Conservation (phyloP, 2,888 invertebrate species). For the Conchocele bisecta region DNA sequence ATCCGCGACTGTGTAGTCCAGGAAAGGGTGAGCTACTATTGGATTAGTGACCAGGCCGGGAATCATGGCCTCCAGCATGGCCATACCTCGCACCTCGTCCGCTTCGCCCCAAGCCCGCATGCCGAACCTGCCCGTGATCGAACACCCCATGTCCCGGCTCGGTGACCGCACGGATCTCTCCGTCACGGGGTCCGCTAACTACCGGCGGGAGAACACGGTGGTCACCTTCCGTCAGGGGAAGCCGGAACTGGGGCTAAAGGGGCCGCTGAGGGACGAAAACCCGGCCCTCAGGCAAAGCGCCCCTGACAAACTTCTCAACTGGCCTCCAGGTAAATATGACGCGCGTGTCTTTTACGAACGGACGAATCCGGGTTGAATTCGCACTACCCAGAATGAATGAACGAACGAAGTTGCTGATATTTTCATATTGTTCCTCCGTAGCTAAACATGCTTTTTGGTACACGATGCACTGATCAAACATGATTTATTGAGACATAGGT, state of each 20-base stretch:
- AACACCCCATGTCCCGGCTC: constrained; percentile 64
- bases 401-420: no score
- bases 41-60: background rate
- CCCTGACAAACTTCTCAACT: constrained; percentile 63
- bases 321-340: constrained; percentile 64
- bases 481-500: no score
- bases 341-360: no score
- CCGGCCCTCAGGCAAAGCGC: constrained; percentile 38
- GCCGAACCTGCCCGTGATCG: constrained; percentile 63
- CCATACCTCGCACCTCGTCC: constrained; percentile 38
- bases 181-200: constrained; percentile 58
- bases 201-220: constrained; percentile 17
- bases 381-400: no score
- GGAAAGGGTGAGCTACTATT: no score
- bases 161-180: constrained; percentile 58
- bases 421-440: no score
- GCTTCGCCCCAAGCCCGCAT: constrained; percentile 47
- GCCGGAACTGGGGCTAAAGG: constrained; percentile 30
- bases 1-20: no score
- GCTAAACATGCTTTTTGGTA: no score
- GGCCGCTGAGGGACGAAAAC: constrained; percentile 6
- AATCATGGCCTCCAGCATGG: constrained; percentile 53
- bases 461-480: no score
- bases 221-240: constrained; percentile 28
- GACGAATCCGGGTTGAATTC: no score